These are phyloP conservation scores for Acanthosoma haemorrhoidale DNA, from an alignment of 2,888 invertebrate genomes.

Conservation along the genomic window DNA sequence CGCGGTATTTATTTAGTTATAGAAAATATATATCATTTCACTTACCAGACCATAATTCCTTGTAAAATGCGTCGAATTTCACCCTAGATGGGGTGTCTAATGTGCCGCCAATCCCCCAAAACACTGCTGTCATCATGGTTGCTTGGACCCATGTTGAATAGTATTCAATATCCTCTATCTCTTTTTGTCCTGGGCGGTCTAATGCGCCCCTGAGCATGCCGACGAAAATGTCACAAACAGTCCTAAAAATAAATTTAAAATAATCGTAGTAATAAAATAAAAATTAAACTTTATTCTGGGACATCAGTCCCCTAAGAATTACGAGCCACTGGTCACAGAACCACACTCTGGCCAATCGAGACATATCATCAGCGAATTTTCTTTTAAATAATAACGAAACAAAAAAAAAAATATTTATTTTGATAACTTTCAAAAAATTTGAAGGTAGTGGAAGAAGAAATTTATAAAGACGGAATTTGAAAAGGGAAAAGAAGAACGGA, in stretches of 20 bases:
- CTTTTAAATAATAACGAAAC: no score
- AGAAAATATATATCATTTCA: background rate
- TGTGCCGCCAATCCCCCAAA: constrained; percentile 83
- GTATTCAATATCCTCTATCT: constrained; percentile 46
- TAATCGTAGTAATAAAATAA: background rate
- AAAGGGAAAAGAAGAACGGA: no score
- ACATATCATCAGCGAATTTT: no score
- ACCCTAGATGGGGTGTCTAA: constrained; percentile 67
- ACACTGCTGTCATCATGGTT: constrained; percentile 64
- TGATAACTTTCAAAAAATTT: no score
- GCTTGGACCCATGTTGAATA: constrained; percentile 69
- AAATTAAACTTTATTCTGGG: no score
- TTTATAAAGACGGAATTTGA: no score
- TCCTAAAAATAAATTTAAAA: background rate
- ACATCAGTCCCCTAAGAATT: no score
- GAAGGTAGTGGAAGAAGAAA: no score
- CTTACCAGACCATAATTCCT: constrained; percentile 43
- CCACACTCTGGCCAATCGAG: no score
- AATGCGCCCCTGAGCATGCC: background rate
- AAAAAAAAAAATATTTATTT: no score
- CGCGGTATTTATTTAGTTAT: no score
- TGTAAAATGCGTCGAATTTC: constrained; percentile 50
- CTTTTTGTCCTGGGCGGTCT: background rate
- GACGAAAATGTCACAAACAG: background rate
- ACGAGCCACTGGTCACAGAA: no score